Percentiles rank a stretch among this genome's conserved stretches.
These are phyloP conservation scores for Sebastes dallii DNA, from an alignment of 2,797 vertebrate genomes.

Conservation along the genomic window DNA sequence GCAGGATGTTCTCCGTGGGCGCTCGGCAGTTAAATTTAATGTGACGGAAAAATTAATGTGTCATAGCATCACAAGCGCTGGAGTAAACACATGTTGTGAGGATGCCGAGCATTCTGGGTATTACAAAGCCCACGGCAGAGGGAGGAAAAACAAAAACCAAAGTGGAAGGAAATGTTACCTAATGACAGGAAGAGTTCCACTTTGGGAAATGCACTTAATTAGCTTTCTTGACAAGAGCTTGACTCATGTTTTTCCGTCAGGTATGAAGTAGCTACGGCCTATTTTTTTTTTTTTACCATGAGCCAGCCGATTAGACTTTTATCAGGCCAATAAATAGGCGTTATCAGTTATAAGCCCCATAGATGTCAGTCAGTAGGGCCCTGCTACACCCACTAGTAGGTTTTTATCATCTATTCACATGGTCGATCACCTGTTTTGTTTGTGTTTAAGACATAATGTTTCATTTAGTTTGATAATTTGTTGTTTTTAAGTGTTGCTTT, in stretches of 20 bases:
- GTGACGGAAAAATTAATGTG: constrained; percentile 22
- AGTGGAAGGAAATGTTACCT: not conserved
- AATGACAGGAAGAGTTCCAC: not conserved
- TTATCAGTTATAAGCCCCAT: not conserved
- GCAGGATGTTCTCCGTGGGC: constrained; percentile 22
- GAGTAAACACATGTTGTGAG: not conserved
- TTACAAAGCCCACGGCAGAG: not conserved
- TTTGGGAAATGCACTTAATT: not conserved
- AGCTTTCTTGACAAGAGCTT: not conserved
- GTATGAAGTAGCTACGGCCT: not conserved
- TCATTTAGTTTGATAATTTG: accelerated
- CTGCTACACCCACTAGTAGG: not conserved
- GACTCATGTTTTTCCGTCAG: not conserved
- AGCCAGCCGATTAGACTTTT: not conserved
- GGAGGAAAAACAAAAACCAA: not conserved
- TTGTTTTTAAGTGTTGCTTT: not conserved
- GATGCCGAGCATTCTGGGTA: constrained; percentile 1
- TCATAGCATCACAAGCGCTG: not conserved
- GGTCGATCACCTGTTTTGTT: not conserved
- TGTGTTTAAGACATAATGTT: not conserved
- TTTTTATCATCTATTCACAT: not conserved
- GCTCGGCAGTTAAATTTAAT: constrained; percentile 36
- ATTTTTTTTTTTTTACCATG: not conserved
- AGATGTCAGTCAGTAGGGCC: not conserved
- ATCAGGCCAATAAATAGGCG: not conserved